Percentiles rank a stretch among this genome's conserved stretches.
Conservation (phyloP, 2,888 invertebrate species). For the Agrotis segetum region DNA sequence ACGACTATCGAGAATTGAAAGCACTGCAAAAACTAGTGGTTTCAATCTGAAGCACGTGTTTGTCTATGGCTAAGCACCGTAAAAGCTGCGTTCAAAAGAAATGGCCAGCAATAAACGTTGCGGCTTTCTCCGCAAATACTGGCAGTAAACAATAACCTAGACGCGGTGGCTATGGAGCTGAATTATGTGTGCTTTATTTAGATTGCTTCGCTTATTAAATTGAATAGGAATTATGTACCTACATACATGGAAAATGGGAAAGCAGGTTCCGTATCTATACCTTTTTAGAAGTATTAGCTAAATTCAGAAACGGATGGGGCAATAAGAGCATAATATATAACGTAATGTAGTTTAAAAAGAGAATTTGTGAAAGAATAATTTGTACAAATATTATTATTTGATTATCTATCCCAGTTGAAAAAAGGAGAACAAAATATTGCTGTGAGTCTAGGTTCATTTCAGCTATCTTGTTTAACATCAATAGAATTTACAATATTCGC, state of each 20-base stretch:
- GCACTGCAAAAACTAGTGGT: constrained; percentile 37
- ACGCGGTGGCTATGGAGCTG: constrained; percentile 10
- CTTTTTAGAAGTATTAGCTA: background rate
- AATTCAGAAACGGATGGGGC: background rate
- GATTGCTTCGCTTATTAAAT: constrained; percentile 32
- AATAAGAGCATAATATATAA: background rate
- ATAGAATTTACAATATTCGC: constrained; percentile 11
- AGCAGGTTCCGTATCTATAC: background rate
- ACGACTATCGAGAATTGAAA: constrained; percentile 41
- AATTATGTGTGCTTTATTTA: constrained; percentile 31
- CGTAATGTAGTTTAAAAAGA: too few species aligned
- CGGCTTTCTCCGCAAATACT: constrained; percentile 65
- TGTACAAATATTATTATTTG: too few species aligned
- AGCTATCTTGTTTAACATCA: background rate
- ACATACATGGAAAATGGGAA: constrained; percentile 10
- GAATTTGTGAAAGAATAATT: too few species aligned
- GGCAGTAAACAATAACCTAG: constrained; percentile 55
- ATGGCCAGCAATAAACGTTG: constrained; percentile 54
- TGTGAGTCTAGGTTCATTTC: constrained; percentile 2
- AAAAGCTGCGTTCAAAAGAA: constrained; percentile 65
- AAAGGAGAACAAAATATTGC: background rate
- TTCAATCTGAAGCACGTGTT: constrained; percentile 55
- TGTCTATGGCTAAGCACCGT: constrained; percentile 61
- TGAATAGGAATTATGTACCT: constrained; percentile 13
- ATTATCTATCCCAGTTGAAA: too few species aligned